These are phyloP conservation scores for Aldabrachelys gigantea DNA, from an alignment of 2,113 vertebrate genomes.

Conservation along the genomic window DNA sequence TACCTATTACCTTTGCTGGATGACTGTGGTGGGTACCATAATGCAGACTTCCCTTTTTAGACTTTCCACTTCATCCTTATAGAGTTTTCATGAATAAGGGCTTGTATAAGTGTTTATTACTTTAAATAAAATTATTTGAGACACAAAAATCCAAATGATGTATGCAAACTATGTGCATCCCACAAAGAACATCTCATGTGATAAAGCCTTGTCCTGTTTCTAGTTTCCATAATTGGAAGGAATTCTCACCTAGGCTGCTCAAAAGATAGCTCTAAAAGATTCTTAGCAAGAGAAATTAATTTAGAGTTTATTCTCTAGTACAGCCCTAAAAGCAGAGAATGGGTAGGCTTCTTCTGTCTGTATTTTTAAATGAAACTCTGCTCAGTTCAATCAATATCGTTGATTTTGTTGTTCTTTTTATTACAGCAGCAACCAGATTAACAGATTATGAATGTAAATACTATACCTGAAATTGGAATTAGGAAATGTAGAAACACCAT, in stretches of 20 bases:
- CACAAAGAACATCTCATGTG: neutral
- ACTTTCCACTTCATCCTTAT: neutral
- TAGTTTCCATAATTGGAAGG: neutral
- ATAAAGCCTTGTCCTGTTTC: neutral
- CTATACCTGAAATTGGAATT: neutral
- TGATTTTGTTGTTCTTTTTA: conserved; percentile 29
- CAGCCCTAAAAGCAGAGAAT: conserved; percentile 4
- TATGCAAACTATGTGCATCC: conserved; percentile 33
- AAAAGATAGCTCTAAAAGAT: conserved; percentile 44
- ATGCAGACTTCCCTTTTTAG: neutral
- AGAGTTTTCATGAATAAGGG: neutral
- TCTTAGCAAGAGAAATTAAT: conserved; percentile 49
- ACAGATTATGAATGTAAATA: neutral
- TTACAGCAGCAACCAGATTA: conserved; percentile 26
- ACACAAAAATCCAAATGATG: conserved; percentile 32
- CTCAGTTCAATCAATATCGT: conserved; percentile 30
- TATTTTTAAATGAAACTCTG: conserved; percentile 55
- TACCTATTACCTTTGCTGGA: neutral
- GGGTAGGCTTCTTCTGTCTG: conserved; percentile 34
- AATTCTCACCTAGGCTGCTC: conserved; percentile 41
- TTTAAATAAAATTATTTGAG: conserved; percentile 19
- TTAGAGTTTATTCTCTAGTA: conserved; percentile 46
- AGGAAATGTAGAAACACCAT: neutral
- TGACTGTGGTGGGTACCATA: neutral
- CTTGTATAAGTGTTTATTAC: neutral